A percentile compares a stretch with the other conserved stretches of the same genome.
phyloP scores from a whole-genome alignment of 1,140 invertebrate species.

The Nasonia giraulti region DNA sequence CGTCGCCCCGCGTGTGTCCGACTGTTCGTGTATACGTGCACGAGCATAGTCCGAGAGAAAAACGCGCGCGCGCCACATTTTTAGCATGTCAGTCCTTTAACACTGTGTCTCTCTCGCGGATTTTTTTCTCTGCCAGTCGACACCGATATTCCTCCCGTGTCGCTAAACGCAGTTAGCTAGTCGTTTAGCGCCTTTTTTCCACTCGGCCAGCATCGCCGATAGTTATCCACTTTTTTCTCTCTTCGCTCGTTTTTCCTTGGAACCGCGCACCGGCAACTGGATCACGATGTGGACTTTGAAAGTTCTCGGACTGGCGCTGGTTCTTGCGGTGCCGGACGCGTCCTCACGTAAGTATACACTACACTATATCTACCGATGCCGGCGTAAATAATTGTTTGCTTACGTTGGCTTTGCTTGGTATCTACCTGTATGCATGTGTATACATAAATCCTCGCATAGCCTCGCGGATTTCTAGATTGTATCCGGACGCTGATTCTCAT shows the following conservation, averaged over 20 bases:
- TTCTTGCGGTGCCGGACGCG: not conserved
- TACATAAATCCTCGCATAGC: not conserved
- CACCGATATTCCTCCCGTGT: not conserved
- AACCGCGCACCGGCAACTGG: not conserved
- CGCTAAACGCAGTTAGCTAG: too few species aligned
- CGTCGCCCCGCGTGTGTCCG: not conserved
- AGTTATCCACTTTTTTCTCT: not conserved
- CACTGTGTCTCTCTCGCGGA: not conserved
- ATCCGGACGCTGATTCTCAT: not conserved
- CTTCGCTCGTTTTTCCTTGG: not conserved
- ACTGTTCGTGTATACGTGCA: not conserved
- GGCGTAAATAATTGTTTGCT: slow-evolving; percentile 18
- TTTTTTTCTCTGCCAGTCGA: not conserved
- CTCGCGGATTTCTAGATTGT: not conserved
- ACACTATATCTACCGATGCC: not conserved
- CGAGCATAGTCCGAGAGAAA: not conserved
- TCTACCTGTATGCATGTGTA: too few species aligned
- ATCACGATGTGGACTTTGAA: not conserved
- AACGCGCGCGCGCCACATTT: not conserved
- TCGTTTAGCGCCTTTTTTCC: not conserved
- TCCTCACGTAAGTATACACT: slow-evolving; percentile 33
- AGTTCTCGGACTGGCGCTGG: slow-evolving; percentile 10
- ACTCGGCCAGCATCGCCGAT: not conserved
- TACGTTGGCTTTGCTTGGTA: not conserved
- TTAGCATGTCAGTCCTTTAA: too few species aligned